Conservation (phyloP, 1,140 invertebrate genomes). For the Drosophila subobscura region DNA sequence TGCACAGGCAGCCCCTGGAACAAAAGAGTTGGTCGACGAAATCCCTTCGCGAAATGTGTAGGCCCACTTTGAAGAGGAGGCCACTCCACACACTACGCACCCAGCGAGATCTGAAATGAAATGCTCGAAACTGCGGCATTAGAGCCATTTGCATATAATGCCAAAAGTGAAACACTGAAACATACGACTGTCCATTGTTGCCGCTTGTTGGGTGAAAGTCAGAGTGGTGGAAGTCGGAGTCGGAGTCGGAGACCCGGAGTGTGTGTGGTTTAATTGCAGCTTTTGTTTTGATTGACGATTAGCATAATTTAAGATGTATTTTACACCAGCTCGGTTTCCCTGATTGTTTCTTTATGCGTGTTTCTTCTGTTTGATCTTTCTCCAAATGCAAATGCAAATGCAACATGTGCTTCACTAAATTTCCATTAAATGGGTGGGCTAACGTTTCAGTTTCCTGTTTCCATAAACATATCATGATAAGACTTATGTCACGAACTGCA, state of each 20-base stretch:
- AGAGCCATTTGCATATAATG: slow-evolving; percentile 71
- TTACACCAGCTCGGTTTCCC: slow-evolving; percentile 34
- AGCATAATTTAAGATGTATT: slow-evolving; percentile 54
- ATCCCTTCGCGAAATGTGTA: slow-evolving; percentile 7
- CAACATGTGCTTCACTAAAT: slow-evolving; percentile 30
- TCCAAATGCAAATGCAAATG: slow-evolving; percentile 10
- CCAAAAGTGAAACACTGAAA: slow-evolving; percentile 69
- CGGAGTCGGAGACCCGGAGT: slow-evolving; percentile 7
- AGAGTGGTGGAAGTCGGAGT: slow-evolving; percentile 5
- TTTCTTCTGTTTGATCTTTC: slow-evolving; percentile 26
- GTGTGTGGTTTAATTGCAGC: slow-evolving; percentile 65
- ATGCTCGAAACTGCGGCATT: slow-evolving; percentile 12
- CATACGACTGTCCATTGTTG: slow-evolving; percentile 34
- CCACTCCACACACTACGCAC: slow-evolving; percentile 20
- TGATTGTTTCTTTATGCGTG: slow-evolving; percentile 29
- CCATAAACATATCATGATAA: slow-evolving; percentile 14
- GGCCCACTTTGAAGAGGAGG: slow-evolving; percentile 37
- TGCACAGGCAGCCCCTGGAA: slow-evolving; percentile 11
- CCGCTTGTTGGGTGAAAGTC: slow-evolving; percentile 57
- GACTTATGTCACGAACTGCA: slow-evolving; percentile 30
- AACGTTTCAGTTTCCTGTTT: slow-evolving; percentile 37
- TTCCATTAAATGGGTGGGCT: slow-evolving; percentile 23
- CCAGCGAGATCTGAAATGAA: neutral
- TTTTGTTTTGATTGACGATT: slow-evolving; percentile 70
- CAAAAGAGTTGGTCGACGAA: slow-evolving; percentile 28